phyloP scores from a whole-genome alignment of 2,797 vertebrate genomes.

The Steatocranus sp. region DNA sequence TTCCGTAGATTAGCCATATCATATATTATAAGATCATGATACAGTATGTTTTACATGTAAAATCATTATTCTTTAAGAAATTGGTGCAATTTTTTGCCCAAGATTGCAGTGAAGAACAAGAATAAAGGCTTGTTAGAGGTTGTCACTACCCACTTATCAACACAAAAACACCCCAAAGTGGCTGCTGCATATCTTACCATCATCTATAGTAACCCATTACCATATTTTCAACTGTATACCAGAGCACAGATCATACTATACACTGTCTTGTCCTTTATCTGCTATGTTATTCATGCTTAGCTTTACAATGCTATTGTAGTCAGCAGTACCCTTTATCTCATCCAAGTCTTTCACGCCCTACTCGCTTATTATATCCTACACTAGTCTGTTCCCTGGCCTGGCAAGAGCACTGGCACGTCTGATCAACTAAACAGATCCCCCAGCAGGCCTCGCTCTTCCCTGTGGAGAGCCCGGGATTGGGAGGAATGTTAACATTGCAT shows the following conservation, averaged over 20 bases:
- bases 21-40: not conserved
- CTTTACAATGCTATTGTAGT: constrained; percentile 33
- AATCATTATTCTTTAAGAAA: not conserved
- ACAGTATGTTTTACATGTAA: not conserved
- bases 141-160: not conserved
- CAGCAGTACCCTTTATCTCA: constrained; percentile 54
- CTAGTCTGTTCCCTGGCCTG: constrained; percentile 52
- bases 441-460: constrained; percentile 64
- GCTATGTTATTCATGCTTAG: constrained; percentile 45
- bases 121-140: not conserved
- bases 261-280: constrained; percentile 23
- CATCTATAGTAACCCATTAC: not conserved
- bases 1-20: not conserved
- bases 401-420: constrained; percentile 57
- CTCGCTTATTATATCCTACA: constrained; percentile 48
- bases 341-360: constrained; percentile 51
- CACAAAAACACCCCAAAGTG: not conserved
- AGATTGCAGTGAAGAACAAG: not conserved
- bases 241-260: not conserved
- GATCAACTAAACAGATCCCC: constrained; percentile 71
- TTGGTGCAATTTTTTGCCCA: not conserved
- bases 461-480: constrained; percentile 50
- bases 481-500: constrained; percentile 69
- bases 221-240: not conserved
- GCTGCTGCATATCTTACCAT: not conserved